phyloP scores from a whole-genome alignment of 2,888 invertebrate species.

The Cylindroiulus punctatus region DNA sequence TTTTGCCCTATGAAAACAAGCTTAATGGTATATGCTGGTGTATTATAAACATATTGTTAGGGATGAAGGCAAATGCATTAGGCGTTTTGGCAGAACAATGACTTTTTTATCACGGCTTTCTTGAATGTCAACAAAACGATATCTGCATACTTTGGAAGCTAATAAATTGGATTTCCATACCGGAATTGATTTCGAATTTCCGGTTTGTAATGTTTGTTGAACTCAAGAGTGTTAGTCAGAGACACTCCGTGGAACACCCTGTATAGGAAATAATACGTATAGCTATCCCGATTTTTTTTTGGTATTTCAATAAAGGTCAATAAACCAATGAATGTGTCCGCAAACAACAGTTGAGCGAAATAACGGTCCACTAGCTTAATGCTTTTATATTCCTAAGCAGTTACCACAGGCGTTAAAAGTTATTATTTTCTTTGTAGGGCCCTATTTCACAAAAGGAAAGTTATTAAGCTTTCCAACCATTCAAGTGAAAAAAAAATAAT shows the following conservation, averaged over 20 bases:
- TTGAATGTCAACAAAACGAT: neutral
- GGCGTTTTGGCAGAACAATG: neutral
- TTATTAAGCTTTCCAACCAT: neutral
- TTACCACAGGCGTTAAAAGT: neutral
- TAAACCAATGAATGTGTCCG: neutral
- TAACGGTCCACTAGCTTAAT: neutral
- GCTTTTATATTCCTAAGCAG: conserved; percentile 2
- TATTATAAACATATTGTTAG: neutral
- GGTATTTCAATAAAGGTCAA: neutral
- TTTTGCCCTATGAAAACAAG: neutral
- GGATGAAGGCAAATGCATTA: neutral
- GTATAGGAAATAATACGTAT: neutral
- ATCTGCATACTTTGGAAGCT: neutral
- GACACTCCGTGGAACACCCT: neutral
- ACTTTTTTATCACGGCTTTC: neutral
- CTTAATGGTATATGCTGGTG: neutral
- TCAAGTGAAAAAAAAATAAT: neutral
- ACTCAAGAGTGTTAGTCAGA: too few relatives aligned
- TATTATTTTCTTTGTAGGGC: neutral
- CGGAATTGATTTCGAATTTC: neutral
- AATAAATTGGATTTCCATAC: neutral
- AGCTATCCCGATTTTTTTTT: neutral
- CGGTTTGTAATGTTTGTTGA: too few relatives aligned
- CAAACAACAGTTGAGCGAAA: neutral
- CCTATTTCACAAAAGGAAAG: neutral